A percentile compares a stretch with the other conserved stretches of the same genome.
These are phyloP conservation scores for Drosophila nebulosa DNA, from an alignment of 1,140 invertebrate genomes.

Conservation along the genomic window DNA sequence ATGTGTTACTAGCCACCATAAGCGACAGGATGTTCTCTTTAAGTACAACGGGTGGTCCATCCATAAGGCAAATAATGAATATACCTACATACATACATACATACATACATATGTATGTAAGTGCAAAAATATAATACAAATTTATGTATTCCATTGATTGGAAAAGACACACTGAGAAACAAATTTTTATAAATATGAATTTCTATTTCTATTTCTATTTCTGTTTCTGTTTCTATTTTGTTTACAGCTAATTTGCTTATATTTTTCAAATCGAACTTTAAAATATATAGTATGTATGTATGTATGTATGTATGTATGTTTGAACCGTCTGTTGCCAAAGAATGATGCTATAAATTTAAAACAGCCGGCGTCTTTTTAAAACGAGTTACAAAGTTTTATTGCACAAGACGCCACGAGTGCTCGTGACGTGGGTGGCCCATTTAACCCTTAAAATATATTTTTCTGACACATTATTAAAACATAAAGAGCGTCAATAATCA, in stretches of 20 bases:
- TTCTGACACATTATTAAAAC: constrained; percentile 74
- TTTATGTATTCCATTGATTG: no score
- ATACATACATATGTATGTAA: no score
- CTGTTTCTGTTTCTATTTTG: not conserved
- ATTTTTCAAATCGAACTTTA: constrained; percentile 44
- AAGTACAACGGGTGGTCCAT: constrained; percentile 67
- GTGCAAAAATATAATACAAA: no score
- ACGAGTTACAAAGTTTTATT: constrained; percentile 77
- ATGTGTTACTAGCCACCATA: constrained; percentile 27
- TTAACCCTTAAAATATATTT: constrained; percentile 72
- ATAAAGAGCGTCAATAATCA: constrained; percentile 79
- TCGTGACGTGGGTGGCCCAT: constrained; percentile 60
- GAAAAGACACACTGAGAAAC: no score
- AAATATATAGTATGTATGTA: constrained; percentile 16
- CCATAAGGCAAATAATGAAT: not conserved
- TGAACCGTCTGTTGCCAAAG: constrained; percentile 54
- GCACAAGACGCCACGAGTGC: constrained; percentile 57
- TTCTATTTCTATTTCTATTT: not conserved
- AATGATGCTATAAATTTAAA: constrained; percentile 68
- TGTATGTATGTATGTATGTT: constrained; percentile 5
- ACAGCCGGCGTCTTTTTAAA: constrained; percentile 72
- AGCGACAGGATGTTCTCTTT: constrained; percentile 67
- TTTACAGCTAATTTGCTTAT: not conserved
- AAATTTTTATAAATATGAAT: not conserved
- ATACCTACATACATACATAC: not conserved